Conservation (phyloP, 37 sponge, comb jelly and placozoan genomes). For the Crambe crambe region DNA sequence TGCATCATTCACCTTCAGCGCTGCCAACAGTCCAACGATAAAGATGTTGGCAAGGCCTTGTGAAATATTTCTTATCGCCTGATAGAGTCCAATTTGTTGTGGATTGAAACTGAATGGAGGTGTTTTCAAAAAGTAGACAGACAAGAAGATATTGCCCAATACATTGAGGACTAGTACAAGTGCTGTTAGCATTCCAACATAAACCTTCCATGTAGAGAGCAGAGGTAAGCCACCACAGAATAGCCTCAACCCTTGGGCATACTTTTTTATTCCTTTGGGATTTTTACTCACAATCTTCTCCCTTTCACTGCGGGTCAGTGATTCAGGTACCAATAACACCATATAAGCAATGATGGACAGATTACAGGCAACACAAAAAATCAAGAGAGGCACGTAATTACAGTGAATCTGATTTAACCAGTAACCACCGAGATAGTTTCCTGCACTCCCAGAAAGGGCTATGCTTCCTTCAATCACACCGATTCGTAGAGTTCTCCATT, state of each 20-base stretch:
- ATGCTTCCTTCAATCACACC: constrained; percentile 25
- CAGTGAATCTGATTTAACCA: constrained; percentile 47
- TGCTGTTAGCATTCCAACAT: neutral
- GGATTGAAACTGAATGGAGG: constrained; percentile 31
- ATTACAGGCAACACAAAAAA: constrained; percentile 7
- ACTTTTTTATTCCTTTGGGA: neutral
- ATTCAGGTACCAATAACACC: constrained; percentile 48
- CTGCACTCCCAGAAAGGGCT: constrained; percentile 15
- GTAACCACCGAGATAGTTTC: constrained; percentile 16
- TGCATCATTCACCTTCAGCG: constrained; percentile 39
- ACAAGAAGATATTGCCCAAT: constrained; percentile 14
- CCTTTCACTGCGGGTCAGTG: constrained; percentile 20
- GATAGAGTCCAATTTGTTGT: constrained; percentile 42
- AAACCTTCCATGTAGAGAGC: constrained; percentile 26
- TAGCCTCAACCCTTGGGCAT: neutral
- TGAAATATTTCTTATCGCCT: neutral
- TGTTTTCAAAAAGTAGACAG: constrained; percentile 28
- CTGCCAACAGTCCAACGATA: constrained; percentile 32
- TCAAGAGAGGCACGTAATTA: constrained; percentile 20
- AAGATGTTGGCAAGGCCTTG: constrained; percentile 8
- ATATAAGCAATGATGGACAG: constrained; percentile 19
- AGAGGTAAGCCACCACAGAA: neutral
- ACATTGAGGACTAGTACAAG: constrained; percentile 8
- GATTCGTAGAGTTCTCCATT: constrained; percentile 43
- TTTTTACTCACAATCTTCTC: neutral